phyloP scores from a whole-genome alignment of 2,888 invertebrate species.

The Hydraecia micacea region DNA sequence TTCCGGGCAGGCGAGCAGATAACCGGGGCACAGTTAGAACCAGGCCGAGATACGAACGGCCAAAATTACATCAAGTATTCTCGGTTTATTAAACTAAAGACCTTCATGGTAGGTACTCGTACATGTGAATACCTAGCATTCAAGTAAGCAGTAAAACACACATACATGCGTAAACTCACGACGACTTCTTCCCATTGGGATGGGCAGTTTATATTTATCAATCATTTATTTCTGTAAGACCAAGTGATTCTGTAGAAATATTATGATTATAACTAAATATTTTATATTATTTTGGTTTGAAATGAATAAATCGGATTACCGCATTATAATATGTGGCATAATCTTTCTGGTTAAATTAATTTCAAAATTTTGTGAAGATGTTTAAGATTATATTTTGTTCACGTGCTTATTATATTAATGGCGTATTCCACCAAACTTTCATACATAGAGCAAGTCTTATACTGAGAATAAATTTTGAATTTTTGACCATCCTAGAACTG shows the following conservation, averaged over 20 bases:
- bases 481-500: too few relatives aligned
- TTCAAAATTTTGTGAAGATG: not conserved
- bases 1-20: slow-evolving; percentile 51
- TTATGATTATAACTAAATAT: not conserved
- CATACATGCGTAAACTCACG: not conserved
- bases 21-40: slow-evolving; percentile 51
- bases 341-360: not conserved
- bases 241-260: not conserved
- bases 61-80: slow-evolving; percentile 24
- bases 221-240: not conserved
- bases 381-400: not conserved
- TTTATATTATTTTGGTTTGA: not conserved
- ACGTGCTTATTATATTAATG: not conserved
- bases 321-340: not conserved
- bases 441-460: too few relatives aligned
- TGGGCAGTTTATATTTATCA: not conserved
- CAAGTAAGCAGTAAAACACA: not conserved
- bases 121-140: not conserved
- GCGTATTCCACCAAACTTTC: too few relatives aligned
- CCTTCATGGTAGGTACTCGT: not conserved
- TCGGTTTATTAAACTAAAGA: not conserved
- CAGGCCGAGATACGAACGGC: slow-evolving; percentile 33
- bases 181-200: too few relatives aligned
- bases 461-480: too few relatives aligned
- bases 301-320: not conserved